Evolutionary conservation across 2,888 invertebrate genomes (phyloP).

Genomic region (Orchesella flavescens): DNA sequence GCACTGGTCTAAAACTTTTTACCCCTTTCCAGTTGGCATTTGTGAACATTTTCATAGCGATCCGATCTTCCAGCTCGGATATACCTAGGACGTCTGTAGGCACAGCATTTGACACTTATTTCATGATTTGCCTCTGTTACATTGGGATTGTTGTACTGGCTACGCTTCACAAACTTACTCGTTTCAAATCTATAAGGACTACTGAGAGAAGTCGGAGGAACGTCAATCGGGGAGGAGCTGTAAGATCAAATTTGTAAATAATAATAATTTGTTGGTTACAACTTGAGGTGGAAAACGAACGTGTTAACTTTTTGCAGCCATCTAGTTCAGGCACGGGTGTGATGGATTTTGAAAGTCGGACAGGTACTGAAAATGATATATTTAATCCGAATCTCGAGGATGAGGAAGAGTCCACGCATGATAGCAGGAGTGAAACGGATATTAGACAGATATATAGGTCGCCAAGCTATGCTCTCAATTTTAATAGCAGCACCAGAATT

Average conservation of each 20-base stretch:
- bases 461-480: neutral
- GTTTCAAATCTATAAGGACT: no score
- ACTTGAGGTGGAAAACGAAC: no score
- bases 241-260: neutral
- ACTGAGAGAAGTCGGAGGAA: no score
- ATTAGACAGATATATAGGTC: neutral
- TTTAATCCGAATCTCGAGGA: neutral
- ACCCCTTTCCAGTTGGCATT: slow-evolving; percentile 34
- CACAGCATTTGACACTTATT: slow-evolving; percentile 53
- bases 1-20: neutral
- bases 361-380: neutral
- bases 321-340: neutral
- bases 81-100: slow-evolving; percentile 13
- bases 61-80: slow-evolving; percentile 35
- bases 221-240: neutral
- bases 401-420: neutral
- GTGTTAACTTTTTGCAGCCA: neutral
- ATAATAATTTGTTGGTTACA: no score
- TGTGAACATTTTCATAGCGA: slow-evolving; percentile 51
- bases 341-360: neutral
- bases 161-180: neutral
- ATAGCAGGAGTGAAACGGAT: neutral
- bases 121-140: slow-evolving; percentile 37
- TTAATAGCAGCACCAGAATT: neutral
- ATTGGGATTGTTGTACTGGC: slow-evolving; percentile 13